phyloP scores from a whole-genome alignment of 2,888 invertebrate species.

The Balanococcus diminutus region DNA sequence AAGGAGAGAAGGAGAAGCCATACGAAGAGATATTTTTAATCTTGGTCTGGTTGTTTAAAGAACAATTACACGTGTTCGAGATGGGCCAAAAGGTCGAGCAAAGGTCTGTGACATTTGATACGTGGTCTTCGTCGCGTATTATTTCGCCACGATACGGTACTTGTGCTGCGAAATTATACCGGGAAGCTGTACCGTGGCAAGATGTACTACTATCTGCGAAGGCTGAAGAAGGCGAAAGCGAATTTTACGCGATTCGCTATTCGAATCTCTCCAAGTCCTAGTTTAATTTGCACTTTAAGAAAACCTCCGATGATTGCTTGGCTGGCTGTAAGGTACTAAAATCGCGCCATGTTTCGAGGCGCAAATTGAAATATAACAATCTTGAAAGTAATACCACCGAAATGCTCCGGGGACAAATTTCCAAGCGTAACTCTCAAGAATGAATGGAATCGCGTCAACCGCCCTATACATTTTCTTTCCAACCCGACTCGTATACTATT shows the following conservation, averaged over 20 bases:
- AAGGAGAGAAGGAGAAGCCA: background rate
- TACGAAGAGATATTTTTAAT: constrained; percentile 7
- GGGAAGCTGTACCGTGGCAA: no score
- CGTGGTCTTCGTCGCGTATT: background rate
- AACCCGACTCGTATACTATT: background rate
- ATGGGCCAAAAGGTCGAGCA: constrained; percentile 9
- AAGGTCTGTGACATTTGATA: background rate
- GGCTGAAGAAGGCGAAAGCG: no score
- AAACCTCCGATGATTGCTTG: background rate
- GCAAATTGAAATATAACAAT: constrained; percentile 8
- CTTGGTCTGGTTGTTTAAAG: background rate
- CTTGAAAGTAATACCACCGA: background rate
- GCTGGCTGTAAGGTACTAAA: background rate
- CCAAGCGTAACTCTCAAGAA: background rate
- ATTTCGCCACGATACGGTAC: background rate
- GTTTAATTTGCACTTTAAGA: constrained; percentile 21
- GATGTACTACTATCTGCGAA: no score
- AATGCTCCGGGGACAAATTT: constrained; percentile 17
- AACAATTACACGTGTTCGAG: constrained; percentile 12
- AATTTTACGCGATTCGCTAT: background rate
- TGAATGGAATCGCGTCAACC: background rate
- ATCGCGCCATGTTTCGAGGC: background rate
- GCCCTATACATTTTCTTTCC: constrained; percentile 8
- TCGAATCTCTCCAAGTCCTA: background rate
- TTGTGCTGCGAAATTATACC: background rate